Percentiles rank a stretch among this genome's conserved stretches.
Conservation (phyloP, 2,113 vertebrate genomes). For the Copsychus sechellarum region DNA sequence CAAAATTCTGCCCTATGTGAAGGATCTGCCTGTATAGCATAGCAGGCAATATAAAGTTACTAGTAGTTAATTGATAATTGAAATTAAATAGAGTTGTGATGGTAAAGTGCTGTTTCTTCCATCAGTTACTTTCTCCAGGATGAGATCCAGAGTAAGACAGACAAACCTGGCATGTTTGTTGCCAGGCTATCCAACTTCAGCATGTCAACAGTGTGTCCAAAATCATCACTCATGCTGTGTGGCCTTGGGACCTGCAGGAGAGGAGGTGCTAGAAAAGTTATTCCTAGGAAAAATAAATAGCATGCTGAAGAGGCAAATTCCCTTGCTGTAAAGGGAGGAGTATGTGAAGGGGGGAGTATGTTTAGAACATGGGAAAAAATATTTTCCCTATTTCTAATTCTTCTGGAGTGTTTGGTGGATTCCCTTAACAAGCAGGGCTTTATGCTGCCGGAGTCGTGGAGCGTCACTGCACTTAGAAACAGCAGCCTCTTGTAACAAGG, state of each 20-base stretch:
- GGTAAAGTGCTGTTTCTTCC: background rate
- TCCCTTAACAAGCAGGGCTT: constrained; percentile 36
- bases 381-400: background rate
- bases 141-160: background rate
- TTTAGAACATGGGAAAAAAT: background rate
- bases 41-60: background rate
- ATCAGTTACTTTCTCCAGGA: background rate
- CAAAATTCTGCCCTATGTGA: background rate
- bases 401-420: background rate
- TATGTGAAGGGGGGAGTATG: background rate
- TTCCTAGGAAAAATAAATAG: background rate
- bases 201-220: background rate
- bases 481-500: constrained; percentile 30
- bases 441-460: background rate
- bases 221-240: background rate
- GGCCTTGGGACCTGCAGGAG: constrained; percentile 13
- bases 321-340: background rate
- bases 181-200: background rate
- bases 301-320: background rate
- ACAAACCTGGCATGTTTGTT: background rate
- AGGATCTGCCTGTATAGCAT: background rate
- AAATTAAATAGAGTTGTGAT: background rate
- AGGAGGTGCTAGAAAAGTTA: background rate
- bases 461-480: background rate
- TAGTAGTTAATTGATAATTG: background rate